Evolutionary conservation across 2,113 vertebrate genomes (phyloP), one percentile per base, ranked within the genome.

Genomic region (Acrocephalus kingi): DNA sequence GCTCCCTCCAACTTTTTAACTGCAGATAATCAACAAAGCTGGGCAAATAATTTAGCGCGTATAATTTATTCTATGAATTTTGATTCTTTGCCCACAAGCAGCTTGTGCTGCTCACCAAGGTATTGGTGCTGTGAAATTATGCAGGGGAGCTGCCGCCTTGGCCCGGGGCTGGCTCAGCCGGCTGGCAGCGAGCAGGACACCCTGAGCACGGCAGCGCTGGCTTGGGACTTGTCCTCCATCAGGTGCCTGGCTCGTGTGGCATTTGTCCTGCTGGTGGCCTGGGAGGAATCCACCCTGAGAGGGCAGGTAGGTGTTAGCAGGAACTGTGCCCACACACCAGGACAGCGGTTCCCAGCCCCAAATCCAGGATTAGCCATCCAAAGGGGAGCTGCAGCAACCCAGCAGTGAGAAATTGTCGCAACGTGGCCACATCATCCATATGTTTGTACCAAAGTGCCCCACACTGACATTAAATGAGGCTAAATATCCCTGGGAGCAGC

Each of bases 31-130:
- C 95, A 94, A 92, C 95, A 96, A 91, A 97, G 93, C 92, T 45
- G 75, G 87, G 93, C 91, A 91, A 95, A 95, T 90, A 89, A 94
- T 82, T 89, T 22, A 55, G 84, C 9, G 10, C 7, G 3, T 51
- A 9, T 94, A 96, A 97, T 96, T 93, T 96, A 93, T 96, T 94
- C 96, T 71, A 59, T 74, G 93, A 93, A 90, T 94, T 80, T 77
- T 94, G 96, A 91, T 87, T 91, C 93, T 63, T 31, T 97, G 93
- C 96, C 95, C 95, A 88, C 93, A 31, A 94, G 93, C 94, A 92
- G 95, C 93, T 93, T 59, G 82, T 43, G 93, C 85, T 91, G 58
- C 72, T 90, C 90, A 58, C 87, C 66, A 27, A 93, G 94, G 91
- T 62, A 71, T 31, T 11, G 87, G 64, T 55, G 92, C 64, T 63